phyloP scores from a whole-genome alignment of 1,140 invertebrate species.

The Homarus americanus region DNA sequence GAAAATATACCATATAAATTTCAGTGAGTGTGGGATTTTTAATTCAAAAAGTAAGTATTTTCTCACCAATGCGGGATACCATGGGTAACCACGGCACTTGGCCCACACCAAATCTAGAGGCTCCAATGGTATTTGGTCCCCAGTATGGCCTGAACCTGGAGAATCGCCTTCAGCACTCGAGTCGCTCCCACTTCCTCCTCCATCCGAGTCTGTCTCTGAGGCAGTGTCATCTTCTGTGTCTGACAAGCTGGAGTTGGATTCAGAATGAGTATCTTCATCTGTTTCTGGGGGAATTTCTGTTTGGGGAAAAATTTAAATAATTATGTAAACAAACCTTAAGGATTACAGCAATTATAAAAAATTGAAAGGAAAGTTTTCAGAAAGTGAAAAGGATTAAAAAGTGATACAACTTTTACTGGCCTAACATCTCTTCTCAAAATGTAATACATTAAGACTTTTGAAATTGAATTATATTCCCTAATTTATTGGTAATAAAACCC shows the following conservation, averaged over 20 bases:
- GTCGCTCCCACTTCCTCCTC: conserved; percentile 72
- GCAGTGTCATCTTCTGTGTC: conserved; percentile 70
- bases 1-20: too few species aligned
- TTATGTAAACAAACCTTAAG: too few species aligned
- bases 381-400: too few species aligned
- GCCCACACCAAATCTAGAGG: conserved; percentile 97
- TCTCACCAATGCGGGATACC: conserved; percentile 93
- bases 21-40: too few species aligned
- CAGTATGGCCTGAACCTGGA: conserved; percentile 75
- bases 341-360: too few species aligned
- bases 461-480: too few species aligned
- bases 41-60: background rate
- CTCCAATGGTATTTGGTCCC: conserved; percentile 81
- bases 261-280: conserved; percentile 78
- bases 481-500: too few species aligned
- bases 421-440: too few species aligned
- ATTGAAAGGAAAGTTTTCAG: too few species aligned
- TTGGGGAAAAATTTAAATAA: too few species aligned
- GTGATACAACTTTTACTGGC: too few species aligned
- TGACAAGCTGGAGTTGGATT: conserved; percentile 76
- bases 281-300: conserved; percentile 76
- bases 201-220: conserved; percentile 71
- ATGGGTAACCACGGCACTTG: conserved; percentile 96
- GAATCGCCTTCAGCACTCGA: conserved; percentile 74
- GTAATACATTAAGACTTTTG: too few species aligned